A percentile compares a stretch with the other conserved stretches of the same genome.
phyloP scores from a whole-genome alignment of 2,888 invertebrate species.

The Buathra laborator region DNA sequence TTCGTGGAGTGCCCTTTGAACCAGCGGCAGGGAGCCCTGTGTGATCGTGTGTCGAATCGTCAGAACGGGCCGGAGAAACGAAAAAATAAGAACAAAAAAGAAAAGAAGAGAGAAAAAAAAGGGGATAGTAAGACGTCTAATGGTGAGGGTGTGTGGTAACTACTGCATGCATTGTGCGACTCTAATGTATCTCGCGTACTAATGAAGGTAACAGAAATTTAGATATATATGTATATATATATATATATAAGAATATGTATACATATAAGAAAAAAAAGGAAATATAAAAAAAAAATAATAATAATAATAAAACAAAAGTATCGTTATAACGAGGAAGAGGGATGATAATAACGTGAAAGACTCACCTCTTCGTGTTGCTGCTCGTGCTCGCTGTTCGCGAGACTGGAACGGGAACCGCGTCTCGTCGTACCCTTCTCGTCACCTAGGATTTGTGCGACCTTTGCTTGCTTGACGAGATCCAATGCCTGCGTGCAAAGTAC shows the following conservation, averaged over 20 bases:
- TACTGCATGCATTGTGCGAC: conserved; percentile 74
- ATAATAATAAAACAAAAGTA: conserved; percentile 43
- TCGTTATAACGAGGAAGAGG: conserved; percentile 35
- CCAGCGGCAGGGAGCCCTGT: conserved; percentile 86
- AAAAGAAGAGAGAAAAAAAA: conserved; percentile 80
- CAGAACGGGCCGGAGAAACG: conserved; percentile 83
- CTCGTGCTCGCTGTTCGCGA: conserved; percentile 89
- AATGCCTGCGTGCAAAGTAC: conserved; percentile 88
- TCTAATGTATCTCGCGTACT: conserved; percentile 66
- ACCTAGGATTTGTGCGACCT: conserved; percentile 91
- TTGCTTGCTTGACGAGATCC: conserved; percentile 97
- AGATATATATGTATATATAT: conserved; percentile 40
- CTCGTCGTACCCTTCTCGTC: conserved; percentile 89
- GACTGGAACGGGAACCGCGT: conserved; percentile 90
- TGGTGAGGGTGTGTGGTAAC: conserved; percentile 73
- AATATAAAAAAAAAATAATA: conserved; percentile 8
- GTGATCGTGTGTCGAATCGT: conserved; percentile 85
- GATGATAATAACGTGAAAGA: conserved; percentile 76
- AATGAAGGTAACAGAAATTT: conserved; percentile 55
- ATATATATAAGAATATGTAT: conserved; percentile 23
- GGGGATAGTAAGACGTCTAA: conserved; percentile 83
- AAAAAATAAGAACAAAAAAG: conserved; percentile 84
- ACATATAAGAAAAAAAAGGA: conserved; percentile 27
- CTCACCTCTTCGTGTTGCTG: conserved; percentile 93
- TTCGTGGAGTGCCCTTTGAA: conserved; percentile 89